Evolutionary conservation across 2,797 vertebrate genomes (phyloP), one percentile per base, ranked within the genome.

Genomic region (Orestias chungarensis): DNA sequence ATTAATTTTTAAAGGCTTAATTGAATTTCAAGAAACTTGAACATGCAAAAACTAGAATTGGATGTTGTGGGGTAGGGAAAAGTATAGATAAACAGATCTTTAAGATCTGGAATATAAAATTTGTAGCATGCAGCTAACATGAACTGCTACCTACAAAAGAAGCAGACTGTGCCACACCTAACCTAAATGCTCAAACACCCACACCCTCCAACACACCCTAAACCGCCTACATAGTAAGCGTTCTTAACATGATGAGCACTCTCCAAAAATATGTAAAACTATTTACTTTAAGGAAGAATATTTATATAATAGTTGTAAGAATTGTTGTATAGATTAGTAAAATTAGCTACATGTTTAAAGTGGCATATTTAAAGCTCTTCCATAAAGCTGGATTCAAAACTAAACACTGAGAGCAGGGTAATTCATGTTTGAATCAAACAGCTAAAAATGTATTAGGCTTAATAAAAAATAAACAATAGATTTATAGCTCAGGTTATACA

Each of bases 151-250:
- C 87, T 88, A 29, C 50, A 61, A 66, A 76, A 69, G 65, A 82
- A 15, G 29, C 69, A 66, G 54, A 43, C 27, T 62, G 74, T 46
- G 74, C 85, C 88, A 87, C 88, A 86, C 90, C 87, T 86, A 67
- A 47, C 71, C 55, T 7, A 44, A 64, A 76, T 43, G 71, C n/a
- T 69, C 59, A 70, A 59, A 69, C 62, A 73, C 44, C 65, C 77
- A 84, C 89, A 80, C 89, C 83, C 81, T 62, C 27, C n/a, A 75
- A 73, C 87, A 87, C 90, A 73, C 68, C 75, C 86, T 70, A 14
- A 65, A 61, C 68, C 64, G 80, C 65, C 61, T 57, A 69, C 75
- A 88, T 77, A 78, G 64, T 69, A 78, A 17, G 67, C 66, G 86
- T 85, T 86, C 77, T 71, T 35, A 4, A 74, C 46, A 73, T 17